Evolutionary conservation across 2,797 vertebrate species (phyloP).

Genomic region (Acanthopagrus latus): DNA sequence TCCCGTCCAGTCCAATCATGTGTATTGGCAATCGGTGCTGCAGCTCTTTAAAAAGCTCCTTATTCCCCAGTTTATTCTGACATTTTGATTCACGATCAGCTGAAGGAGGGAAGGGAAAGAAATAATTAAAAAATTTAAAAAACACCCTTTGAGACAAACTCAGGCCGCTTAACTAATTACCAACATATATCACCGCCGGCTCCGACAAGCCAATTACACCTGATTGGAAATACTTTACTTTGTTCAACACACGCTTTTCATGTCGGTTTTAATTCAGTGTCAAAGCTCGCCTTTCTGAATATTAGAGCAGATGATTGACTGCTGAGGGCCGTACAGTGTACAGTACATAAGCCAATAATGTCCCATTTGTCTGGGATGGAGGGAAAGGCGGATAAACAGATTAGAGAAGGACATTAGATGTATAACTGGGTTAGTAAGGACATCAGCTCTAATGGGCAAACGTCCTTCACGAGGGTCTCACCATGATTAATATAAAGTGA

Average conservation of each 20-base stretch:
- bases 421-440: conserved; percentile 98
- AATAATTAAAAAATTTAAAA: conserved; percentile 75
- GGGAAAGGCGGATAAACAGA: conserved; percentile 86
- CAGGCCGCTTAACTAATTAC: conserved; percentile 92
- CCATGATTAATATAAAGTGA: conserved; percentile 62
- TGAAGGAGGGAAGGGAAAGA: conserved; percentile 13
- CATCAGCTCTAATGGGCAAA: conserved; percentile 96
- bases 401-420: conserved; percentile 74
- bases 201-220: conserved; percentile 99
- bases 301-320: conserved; percentile 98
- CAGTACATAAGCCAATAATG: conserved; percentile 96
- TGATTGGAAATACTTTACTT: conserved; percentile 98
- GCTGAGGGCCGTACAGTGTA: conserved; percentile 63
- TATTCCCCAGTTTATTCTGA: conserved; percentile 92
- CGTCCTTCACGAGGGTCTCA: conserved; percentile 92
- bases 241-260: conserved; percentile 98
- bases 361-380: conserved; percentile 95
- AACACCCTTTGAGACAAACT: conserved; percentile 93
- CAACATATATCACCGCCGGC: conserved; percentile 96
- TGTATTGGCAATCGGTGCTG: conserved; percentile 80
- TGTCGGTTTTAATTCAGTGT: conserved; percentile 99
- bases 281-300: conserved; percentile 89
- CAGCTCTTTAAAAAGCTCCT: conserved; percentile 89
- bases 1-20: conserved; percentile 28
- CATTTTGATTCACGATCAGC: conserved; percentile 92